Percentiles rank a stretch among this genome's conserved stretches.
These are phyloP conservation scores for Lasioglossum vierecki DNA, from an alignment of 2,888 invertebrate species.

Conservation along the genomic window DNA sequence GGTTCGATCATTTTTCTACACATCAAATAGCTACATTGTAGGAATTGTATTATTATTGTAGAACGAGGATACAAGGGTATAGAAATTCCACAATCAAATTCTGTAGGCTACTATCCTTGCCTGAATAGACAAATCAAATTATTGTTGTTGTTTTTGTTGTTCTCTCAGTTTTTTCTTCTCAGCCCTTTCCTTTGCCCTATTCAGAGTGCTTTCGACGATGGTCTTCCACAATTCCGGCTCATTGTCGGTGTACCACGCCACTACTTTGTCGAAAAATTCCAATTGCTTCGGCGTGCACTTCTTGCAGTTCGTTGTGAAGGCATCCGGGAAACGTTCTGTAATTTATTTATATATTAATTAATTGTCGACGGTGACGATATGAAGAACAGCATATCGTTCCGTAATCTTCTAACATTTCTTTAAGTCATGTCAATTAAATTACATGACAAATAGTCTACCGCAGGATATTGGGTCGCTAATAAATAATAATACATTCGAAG, in stretches of 20 bases:
- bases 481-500: too few species aligned
- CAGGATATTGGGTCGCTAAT: too few species aligned
- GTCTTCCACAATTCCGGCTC: not conserved
- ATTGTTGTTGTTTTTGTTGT: not conserved
- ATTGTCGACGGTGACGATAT: too few species aligned
- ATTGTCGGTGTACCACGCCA: not conserved
- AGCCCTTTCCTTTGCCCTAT: not conserved
- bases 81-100: not conserved
- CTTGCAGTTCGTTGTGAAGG: not conserved
- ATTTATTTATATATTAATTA: not conserved
- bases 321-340: not conserved
- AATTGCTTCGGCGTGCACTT: not conserved
- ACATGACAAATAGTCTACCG: too few species aligned
- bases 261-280: not conserved
- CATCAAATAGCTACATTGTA: too few species aligned
- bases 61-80: not conserved
- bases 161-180: not conserved
- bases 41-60: not conserved
- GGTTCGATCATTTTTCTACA: too few species aligned
- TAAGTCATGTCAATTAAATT: too few species aligned
- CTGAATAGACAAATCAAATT: not conserved
- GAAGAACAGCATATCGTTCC: too few species aligned
- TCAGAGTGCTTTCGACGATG: not conserved
- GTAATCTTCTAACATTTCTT: too few species aligned
- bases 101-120: not conserved